A percentile compares a stretch with the other conserved stretches of the same genome.
Evolutionary conservation across 2,888 invertebrate genomes (phyloP).

Genomic region (Phortica okadai): DNA sequence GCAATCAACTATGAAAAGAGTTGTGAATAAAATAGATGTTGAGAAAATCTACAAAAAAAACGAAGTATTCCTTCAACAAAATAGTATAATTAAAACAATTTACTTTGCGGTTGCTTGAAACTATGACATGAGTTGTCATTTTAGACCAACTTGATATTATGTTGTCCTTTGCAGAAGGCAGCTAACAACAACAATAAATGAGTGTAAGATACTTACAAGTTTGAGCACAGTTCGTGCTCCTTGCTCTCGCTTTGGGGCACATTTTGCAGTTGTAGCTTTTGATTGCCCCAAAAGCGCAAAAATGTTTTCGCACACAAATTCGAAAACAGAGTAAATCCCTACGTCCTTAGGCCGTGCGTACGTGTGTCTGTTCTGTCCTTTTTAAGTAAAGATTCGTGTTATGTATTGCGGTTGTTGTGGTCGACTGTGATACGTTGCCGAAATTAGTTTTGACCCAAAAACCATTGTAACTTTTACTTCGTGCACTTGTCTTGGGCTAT

Average conservation of each 20-base stretch:
- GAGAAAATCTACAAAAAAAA: not conserved
- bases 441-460: slow-evolving; percentile 1
- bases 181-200: no score
- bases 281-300: not conserved
- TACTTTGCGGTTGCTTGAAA: slow-evolving; percentile 48
- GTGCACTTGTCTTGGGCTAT: not conserved
- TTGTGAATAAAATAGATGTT: not conserved
- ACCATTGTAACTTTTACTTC: not conserved
- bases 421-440: not conserved
- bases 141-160: not conserved
- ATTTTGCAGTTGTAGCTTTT: not conserved
- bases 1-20: not conserved
- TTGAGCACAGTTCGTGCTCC: not conserved
- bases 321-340: not conserved
- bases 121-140: not conserved
- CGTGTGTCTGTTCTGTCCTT: not conserved
- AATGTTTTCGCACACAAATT: not conserved
- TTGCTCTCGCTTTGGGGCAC: not conserved
- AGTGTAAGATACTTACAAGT: no score
- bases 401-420: slow-evolving; percentile 22
- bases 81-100: slow-evolving; percentile 51
- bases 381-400: slow-evolving; percentile 25
- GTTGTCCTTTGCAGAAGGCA: not conserved
- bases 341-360: not conserved
- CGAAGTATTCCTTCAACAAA: slow-evolving; percentile 19